Evolutionary conservation across 2,888 invertebrate species (phyloP), one percentile per base, ranked within the genome.

Genomic region (Drosophila buzzatii): DNA sequence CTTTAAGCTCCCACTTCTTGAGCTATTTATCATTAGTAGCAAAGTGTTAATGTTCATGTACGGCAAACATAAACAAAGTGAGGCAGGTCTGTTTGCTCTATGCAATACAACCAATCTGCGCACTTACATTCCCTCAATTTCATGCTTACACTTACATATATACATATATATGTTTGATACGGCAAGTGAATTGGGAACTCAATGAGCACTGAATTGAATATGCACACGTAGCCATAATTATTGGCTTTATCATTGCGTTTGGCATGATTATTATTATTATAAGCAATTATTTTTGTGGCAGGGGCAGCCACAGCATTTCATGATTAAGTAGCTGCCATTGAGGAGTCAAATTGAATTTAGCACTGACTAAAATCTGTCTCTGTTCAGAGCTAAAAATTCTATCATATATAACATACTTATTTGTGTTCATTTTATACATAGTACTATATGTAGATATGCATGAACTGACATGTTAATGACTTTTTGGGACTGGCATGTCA

Each of bases 1-100:
- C 61, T 66, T 27, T 44, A 45, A 44, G 63, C 61, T 47, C 23
- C 47, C 55, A 61, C 65, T 66, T 67, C 27, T 47, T 16, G 20
- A 55, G 51, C 62, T 59, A 72, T 67, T 76, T 69, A 80, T 63
- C 72, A 80, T 67, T 70, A 70, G 64, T 31, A 62, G 47, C 64
- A 59, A 67, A 72, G 81, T 76, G 77, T 68, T 73, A 74, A 81
- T 73, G 58, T 59, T 63, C 67, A 47, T 84, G 65, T 69, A 64
- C 52, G 33, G 60, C 51, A 70, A 68, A 68, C 44, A 66, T 49
- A 63, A 79, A 65, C 67, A 72, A 52, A 63, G 56, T 53, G 44
- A 53, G 44, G 31, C 47, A 52, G 42, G 53, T 55, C 63, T 63
- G 66, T 56, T 47, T 41, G 39, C 57, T 62, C 73, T 60, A 44